phyloP scores from a whole-genome alignment of 1,140 invertebrate genomes.

The Agrilus planipennis region DNA sequence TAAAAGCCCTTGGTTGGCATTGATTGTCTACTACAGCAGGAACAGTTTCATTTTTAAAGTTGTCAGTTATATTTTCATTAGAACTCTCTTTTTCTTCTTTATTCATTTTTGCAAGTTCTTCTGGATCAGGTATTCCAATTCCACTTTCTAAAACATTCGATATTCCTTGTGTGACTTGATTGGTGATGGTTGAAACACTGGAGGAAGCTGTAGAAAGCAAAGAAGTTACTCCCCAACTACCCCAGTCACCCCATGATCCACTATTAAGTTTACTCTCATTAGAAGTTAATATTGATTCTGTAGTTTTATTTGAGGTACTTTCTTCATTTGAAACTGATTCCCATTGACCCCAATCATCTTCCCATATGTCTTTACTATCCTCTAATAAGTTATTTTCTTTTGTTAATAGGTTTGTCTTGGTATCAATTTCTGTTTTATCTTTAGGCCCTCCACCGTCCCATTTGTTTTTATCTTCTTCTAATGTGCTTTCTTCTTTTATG shows the following conservation, averaged over 20 bases:
- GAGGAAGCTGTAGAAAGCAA: slow-evolving; percentile 59
- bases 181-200: slow-evolving; percentile 61
- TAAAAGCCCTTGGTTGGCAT: slow-evolving; percentile 33
- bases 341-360: no score
- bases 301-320: no score
- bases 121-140: slow-evolving; percentile 64
- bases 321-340: no score
- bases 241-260: slow-evolving; percentile 44
- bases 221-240: slow-evolving; percentile 58
- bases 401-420: no score
- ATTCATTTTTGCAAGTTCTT: slow-evolving; percentile 50
- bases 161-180: slow-evolving; percentile 63
- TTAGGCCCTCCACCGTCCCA: no score
- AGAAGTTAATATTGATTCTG: neutral
- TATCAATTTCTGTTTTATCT: no score
- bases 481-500: no score
- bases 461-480: no score
- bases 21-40: neutral
- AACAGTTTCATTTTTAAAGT: neutral
- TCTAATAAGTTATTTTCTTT: no score
- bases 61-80: slow-evolving; percentile 7
- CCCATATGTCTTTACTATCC: no score
- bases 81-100: slow-evolving; percentile 25
- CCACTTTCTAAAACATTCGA: slow-evolving; percentile 61
- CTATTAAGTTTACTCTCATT: neutral